A percentile compares a stretch with the other conserved stretches of the same genome.
phyloP scores from a whole-genome alignment of 1,140 invertebrate species.

The Drosophila eugracilis region DNA sequence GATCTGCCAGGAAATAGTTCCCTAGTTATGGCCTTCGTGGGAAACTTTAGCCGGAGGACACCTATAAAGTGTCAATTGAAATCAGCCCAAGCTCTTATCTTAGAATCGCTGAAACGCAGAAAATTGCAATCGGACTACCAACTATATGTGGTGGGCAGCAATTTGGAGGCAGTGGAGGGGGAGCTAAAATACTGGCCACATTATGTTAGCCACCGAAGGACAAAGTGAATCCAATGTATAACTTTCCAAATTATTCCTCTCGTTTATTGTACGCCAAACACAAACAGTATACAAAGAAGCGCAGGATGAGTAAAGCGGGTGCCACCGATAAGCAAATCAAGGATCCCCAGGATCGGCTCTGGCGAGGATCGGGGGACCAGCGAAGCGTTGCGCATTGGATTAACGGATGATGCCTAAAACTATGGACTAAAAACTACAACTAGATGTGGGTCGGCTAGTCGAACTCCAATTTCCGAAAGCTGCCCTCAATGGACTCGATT shows the following conservation, averaged over 20 bases:
- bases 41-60: constrained; percentile 48
- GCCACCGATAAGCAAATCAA: constrained; percentile 73
- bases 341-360: constrained; percentile 30
- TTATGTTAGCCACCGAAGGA: constrained; percentile 33
- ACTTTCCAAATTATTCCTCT: constrained; percentile 48
- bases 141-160: neutral
- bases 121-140: constrained; percentile 54
- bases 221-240: constrained; percentile 22
- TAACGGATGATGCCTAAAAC: constrained; percentile 66
- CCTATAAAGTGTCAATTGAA: constrained; percentile 59
- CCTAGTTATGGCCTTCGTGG: constrained; percentile 69
- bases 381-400: constrained; percentile 61
- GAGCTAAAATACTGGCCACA: constrained; percentile 45
- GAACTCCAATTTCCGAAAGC: constrained; percentile 90
- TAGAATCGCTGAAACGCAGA: constrained; percentile 56
- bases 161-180: constrained; percentile 44
- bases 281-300: constrained; percentile 69
- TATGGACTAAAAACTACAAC: constrained; percentile 41
- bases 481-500: constrained; percentile 87
- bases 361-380: constrained; percentile 35
- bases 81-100: constrained; percentile 55
- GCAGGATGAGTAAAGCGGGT: constrained; percentile 74
- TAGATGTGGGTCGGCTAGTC: constrained; percentile 85
- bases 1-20: constrained; percentile 48
- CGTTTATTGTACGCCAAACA: constrained; percentile 69